Evolutionary conservation across 1,140 invertebrate species (phyloP).

Genomic region (Wasmannia auropunctata): DNA sequence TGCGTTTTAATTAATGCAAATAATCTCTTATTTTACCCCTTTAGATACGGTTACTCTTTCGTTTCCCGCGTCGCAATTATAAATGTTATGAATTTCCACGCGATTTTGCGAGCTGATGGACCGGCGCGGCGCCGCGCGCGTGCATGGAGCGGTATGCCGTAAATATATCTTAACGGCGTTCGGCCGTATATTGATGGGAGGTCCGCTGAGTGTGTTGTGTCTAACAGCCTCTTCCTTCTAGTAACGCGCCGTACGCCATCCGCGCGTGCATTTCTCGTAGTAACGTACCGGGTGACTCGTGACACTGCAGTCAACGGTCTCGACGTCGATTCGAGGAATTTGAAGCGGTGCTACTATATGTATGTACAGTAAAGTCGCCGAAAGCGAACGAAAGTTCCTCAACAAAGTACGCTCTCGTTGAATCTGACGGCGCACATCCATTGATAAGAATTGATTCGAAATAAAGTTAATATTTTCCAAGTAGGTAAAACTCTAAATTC

Average conservation of each 20-base stretch:
- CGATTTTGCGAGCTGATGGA: conserved; percentile 23
- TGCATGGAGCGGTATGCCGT: conserved; percentile 76
- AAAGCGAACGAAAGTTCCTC: neutral
- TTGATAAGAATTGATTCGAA: neutral
- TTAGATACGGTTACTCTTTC: neutral
- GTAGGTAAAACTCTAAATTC: neutral
- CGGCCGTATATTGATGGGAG: conserved; percentile 82
- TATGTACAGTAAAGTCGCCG: neutral
- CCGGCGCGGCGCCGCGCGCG: conserved; percentile 11
- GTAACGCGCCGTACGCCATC: conserved; percentile 34
- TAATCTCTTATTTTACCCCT: neutral
- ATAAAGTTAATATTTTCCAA: neutral
- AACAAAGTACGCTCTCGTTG: neutral
- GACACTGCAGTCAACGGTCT: neutral
- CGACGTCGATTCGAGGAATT: neutral
- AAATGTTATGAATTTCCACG: conserved; percentile 1
- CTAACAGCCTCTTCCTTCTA: conserved; percentile 78
- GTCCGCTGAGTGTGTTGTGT: conserved; percentile 83
- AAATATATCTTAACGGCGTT: conserved; percentile 84
- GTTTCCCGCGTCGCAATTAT: neutral
- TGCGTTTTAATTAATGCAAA: neutral
- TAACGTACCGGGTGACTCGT: conserved; percentile 58
- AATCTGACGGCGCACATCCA: neutral
- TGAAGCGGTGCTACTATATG: neutral
- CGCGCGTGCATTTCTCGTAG: conserved; percentile 47